phyloP scores from a whole-genome alignment of 2,888 invertebrate genomes.

The Xestobium rufovillosum region DNA sequence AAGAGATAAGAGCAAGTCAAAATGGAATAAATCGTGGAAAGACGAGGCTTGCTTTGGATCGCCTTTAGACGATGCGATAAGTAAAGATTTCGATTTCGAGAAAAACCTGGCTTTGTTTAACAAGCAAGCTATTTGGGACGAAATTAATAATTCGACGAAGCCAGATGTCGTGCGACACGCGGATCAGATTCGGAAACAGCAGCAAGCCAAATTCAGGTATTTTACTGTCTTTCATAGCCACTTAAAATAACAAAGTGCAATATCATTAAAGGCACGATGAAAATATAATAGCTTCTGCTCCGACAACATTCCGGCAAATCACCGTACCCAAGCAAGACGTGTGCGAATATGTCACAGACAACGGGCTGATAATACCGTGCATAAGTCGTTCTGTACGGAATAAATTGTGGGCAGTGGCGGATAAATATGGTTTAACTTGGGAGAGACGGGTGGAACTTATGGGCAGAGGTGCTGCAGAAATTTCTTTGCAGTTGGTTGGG shows the following conservation, averaged over 20 bases:
- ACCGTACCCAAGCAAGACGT: constrained; percentile 57
- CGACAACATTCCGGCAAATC: constrained; percentile 61
- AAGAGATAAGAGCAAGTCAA: constrained; percentile 46
- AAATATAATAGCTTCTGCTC: constrained; percentile 64
- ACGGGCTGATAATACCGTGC: constrained; percentile 72
- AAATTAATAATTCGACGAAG: constrained; percentile 56
- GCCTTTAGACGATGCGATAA: constrained; percentile 56
- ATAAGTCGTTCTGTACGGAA: constrained; percentile 59
- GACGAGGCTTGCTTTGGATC: constrained; percentile 75
- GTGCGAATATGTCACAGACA: constrained; percentile 69
- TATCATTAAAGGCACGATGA: constrained; percentile 69
- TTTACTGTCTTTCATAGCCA: too few relatives aligned
- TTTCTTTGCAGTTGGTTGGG: constrained; percentile 74
- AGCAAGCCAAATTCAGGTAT: constrained; percentile 38
- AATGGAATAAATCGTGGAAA: constrained; percentile 46
- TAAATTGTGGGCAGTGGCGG: constrained; percentile 62
- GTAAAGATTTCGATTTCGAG: constrained; percentile 89
- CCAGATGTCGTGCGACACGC: constrained; percentile 54
- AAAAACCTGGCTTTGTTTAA: constrained; percentile 88
- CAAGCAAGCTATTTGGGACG: constrained; percentile 73
- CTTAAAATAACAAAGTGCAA: too few relatives aligned
- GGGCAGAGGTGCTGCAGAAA: constrained; percentile 78
- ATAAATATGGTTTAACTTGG: constrained; percentile 56
- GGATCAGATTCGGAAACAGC: constrained; percentile 35
- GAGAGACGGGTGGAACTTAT: constrained; percentile 66